Evolutionary conservation across 2,113 vertebrate genomes (phyloP).

Genomic region (Oostethus manadensis): DNA sequence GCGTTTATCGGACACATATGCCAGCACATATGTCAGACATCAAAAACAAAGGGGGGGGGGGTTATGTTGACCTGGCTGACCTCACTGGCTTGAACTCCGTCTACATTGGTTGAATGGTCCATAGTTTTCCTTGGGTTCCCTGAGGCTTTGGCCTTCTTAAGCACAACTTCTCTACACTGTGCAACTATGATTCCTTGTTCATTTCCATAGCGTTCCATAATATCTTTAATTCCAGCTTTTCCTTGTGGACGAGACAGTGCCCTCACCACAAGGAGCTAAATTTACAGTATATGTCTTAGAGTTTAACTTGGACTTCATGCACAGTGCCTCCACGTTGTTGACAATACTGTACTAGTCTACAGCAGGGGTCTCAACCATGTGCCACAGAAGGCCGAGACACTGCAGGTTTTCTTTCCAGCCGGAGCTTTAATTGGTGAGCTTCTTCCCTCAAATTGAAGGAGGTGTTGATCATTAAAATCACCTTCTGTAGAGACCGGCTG

Average conservation of each 20-base stretch:
- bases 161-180: conserved; percentile 1
- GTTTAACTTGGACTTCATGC: conserved; percentile 13
- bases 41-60: conserved; percentile 18
- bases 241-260: conserved; percentile 10
- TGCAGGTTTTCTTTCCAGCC: no score
- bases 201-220: conserved; percentile 24
- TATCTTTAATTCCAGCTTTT: conserved; percentile 27
- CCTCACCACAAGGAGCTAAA: conserved; percentile 28
- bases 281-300: conserved; percentile 26
- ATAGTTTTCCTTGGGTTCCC: conserved; percentile 20
- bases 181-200: conserved; percentile 17
- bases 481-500: no score
- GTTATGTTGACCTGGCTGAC: conserved; percentile 14
- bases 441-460: no score
- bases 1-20: conserved; percentile 48
- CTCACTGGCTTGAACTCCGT: conserved; percentile 20
- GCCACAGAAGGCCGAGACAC: no score
- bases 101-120: conserved; percentile 36
- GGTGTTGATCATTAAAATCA: no score
- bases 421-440: no score
- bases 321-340: neutral
- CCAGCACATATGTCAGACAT: conserved; percentile 35
- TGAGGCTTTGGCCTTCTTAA: conserved; percentile 20
- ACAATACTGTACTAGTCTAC: no score
- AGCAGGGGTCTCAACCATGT: no score